These are phyloP conservation scores for Caenorhabditis sp. DNA, from an alignment of 2,888 invertebrate species.

Conservation along the genomic window DNA sequence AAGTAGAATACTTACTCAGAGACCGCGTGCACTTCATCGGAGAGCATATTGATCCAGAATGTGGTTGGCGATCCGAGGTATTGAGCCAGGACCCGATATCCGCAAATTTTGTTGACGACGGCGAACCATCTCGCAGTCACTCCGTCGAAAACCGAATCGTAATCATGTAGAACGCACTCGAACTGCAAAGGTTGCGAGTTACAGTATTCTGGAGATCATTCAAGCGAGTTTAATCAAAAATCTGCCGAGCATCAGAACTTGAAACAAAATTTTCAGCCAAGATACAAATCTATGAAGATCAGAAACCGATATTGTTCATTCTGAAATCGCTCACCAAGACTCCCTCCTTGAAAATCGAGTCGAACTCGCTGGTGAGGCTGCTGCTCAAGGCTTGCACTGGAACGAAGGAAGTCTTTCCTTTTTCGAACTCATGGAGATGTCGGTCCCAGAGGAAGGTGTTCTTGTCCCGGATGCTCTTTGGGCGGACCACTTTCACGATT, in stretches of 20 bases:
- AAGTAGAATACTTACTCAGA: slow-evolving; percentile 85
- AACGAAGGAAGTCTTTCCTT: slow-evolving; percentile 1
- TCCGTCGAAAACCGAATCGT: slow-evolving; percentile 23
- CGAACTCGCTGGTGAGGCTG: slow-evolving; percentile 3
- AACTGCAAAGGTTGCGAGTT: too few relatives aligned
- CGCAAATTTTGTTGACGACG: slow-evolving; percentile 90
- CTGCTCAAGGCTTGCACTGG: slow-evolving; percentile 2
- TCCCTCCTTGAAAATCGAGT: slow-evolving; percentile 26
- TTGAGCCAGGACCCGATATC: slow-evolving; percentile 86
- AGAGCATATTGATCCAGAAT: slow-evolving; percentile 97
- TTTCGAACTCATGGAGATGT: slow-evolving; percentile 18
- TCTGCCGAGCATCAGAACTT: too few relatives aligned
- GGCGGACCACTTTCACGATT: background rate
- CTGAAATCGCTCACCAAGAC: slow-evolving; percentile 8
- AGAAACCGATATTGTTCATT: too few relatives aligned
- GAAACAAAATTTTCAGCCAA: too few relatives aligned
- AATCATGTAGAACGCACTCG: slow-evolving; percentile 53
- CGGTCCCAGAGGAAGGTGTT: slow-evolving; percentile 1
- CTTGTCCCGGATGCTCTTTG: background rate
- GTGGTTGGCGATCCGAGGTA: slow-evolving; percentile 92
- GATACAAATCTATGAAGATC: too few relatives aligned
- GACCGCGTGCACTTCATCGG: slow-evolving; percentile 95
- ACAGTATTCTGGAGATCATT: too few relatives aligned
- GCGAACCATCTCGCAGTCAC: slow-evolving; percentile 89
- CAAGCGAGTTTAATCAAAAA: too few relatives aligned